Base-by-base conservation (phyloP, 1,140 invertebrate species). In the Triops longicaudatus region DNA sequence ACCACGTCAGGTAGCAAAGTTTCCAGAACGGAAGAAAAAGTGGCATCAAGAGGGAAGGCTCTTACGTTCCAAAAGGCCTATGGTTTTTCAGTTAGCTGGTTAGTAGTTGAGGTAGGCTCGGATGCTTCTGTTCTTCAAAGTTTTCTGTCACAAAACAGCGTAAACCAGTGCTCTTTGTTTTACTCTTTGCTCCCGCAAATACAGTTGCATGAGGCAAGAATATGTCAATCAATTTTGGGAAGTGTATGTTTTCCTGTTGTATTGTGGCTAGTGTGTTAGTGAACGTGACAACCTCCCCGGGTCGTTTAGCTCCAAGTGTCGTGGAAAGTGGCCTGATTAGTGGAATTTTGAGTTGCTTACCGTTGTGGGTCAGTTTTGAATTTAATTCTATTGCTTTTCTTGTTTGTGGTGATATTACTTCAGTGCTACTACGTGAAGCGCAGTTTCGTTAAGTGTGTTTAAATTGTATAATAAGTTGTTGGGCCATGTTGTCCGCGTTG, bases 51-150 rank as follows among this genome's bases (percentile, higher is more conserved):
- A 5, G 50, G 50, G 50, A 22, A 63, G 50, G 14, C 50, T 22
- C 22, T 63, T 63, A 63, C 50, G 17, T 63, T 63, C 50, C 14
- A 63, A 63, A 63, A 63, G 50, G 50, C 50, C 50, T 22, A 63
- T 63, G 50, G 50, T 63, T 63, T 63, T 63, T 63, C 50, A 63
- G 50, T 63, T 63, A 63, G 50, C 14, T 63, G 50, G 50, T 63
- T 63, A 63, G 50, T 63, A 63, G 50, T 63, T 63, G 50, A 63
- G 14, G 50, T 63, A 63, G 50, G 3, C 14, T 63, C 50, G 50
- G 50, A 22, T 63, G 50, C 50, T 63, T 63, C 50, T 63, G 50
- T 63, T 63, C 50, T 63, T 63, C 6, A 63, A 63, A 22, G 17
- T 63, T 63, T 63, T 22, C 10, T 9, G 17, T 63, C 50, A 63